Percentiles rank a stretch among this genome's conserved stretches.
Conservation (phyloP, 2,113 vertebrate genomes). For the Elephas maximus region DNA sequence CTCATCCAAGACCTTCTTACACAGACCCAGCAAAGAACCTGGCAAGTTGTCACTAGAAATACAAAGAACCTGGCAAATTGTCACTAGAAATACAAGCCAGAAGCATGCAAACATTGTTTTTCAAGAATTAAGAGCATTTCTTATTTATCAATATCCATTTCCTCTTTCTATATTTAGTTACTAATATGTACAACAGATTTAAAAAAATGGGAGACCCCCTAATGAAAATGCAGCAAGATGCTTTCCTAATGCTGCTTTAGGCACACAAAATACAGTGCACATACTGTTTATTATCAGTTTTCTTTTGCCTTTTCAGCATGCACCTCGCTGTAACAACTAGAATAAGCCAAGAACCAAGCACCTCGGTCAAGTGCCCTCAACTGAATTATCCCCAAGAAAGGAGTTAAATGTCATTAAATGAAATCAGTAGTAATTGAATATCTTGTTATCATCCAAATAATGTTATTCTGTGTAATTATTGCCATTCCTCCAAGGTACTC, state of each 20-base stretch:
- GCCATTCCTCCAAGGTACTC: not conserved
- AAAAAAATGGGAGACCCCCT: not conserved
- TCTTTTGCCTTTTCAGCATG: not conserved
- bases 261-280: not conserved
- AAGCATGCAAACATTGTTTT: slow-evolving; percentile 38
- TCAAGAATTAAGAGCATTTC: slow-evolving; percentile 36
- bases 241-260: not conserved
- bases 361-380: not conserved
- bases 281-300: not conserved
- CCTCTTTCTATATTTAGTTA: slow-evolving; percentile 51
- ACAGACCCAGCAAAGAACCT: not conserved
- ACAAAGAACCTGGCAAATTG: not conserved
- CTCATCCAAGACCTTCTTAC: not conserved
- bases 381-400: slow-evolving; percentile 41
- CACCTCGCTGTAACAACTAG: not conserved
- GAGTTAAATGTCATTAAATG: slow-evolving; percentile 27
- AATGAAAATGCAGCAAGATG: slow-evolving; percentile 4
- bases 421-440: not conserved
- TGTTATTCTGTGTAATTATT: not conserved
- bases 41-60: not conserved
- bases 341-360: not conserved
- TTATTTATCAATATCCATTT: slow-evolving; percentile 63
- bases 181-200: slow-evolving; percentile 37
- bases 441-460: not conserved
- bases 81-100: not conserved